A percentile compares a stretch with the other conserved stretches of the same genome.
Evolutionary conservation across 2,888 invertebrate genomes (phyloP).

Genomic region (Enchytraeus crypticus): DNA sequence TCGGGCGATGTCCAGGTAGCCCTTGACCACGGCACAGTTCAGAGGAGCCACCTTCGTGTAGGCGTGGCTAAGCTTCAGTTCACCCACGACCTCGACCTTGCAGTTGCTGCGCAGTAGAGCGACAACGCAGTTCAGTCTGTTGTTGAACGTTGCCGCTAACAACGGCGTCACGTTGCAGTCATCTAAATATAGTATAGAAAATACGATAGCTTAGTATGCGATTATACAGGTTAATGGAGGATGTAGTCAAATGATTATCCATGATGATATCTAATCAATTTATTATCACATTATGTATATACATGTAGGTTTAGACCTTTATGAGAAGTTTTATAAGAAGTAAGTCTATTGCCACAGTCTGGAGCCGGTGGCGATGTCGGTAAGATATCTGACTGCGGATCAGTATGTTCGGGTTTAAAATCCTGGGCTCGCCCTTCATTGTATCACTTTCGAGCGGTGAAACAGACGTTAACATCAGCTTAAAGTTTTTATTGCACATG

Average conservation of each 20-base stretch:
- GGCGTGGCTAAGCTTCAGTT: constrained; percentile 7
- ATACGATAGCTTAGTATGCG: neutral
- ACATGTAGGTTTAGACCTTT: too few relatives aligned
- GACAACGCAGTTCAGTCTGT: neutral
- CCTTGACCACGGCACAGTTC: constrained; percentile 12
- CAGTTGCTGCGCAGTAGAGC: constrained; percentile 12
- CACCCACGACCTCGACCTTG: constrained; percentile 9
- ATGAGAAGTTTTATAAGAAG: too few relatives aligned
- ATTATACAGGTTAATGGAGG: neutral
- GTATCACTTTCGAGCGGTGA: too few relatives aligned
- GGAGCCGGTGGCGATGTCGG: too few relatives aligned
- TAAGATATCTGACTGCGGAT: too few relatives aligned
- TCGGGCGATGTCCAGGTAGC: constrained; percentile 10
- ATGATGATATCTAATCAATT: neutral
- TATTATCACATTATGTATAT: neutral
- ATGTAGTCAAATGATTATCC: neutral
- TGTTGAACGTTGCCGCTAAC: constrained; percentile 9
- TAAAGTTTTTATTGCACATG: too few relatives aligned
- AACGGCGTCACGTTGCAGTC: constrained; percentile 6
- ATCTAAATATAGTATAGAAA: neutral
- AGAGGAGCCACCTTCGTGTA: constrained; percentile 8
- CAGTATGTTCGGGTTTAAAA: too few relatives aligned
- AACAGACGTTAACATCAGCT: too few relatives aligned
- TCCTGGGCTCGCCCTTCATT: too few relatives aligned
- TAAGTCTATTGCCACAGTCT: too few relatives aligned